These are phyloP conservation scores for Actenoides hombroni DNA, from an alignment of 2,113 vertebrate genomes.

Conservation along the genomic window DNA sequence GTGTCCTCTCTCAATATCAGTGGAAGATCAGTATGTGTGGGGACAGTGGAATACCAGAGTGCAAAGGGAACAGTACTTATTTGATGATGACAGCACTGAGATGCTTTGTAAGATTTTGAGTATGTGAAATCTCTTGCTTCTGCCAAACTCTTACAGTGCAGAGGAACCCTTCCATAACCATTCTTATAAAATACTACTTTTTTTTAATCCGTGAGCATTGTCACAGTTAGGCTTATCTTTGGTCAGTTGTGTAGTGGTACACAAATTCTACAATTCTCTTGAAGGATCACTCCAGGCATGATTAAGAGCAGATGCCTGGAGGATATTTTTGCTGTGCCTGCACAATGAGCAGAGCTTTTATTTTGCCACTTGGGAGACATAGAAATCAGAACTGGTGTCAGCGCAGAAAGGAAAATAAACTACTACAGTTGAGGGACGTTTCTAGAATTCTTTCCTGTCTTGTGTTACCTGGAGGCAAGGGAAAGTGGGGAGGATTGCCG, in stretches of 20 bases:
- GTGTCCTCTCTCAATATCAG: not conserved
- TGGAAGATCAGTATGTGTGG: not conserved
- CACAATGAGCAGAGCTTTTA: not conserved
- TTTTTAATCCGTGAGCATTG: not conserved
- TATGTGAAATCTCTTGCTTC: not conserved
- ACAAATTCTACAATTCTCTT: not conserved
- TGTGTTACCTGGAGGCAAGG: not conserved
- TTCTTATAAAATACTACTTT: not conserved
- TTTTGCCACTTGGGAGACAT: not conserved
- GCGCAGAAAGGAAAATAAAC: not conserved
- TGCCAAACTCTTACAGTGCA: not conserved
- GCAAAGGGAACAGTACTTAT: not conserved
- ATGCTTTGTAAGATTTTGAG: not conserved
- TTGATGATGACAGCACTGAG: not conserved
- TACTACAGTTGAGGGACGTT: not conserved
- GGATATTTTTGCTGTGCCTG: not conserved
- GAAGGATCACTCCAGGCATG: not conserved
- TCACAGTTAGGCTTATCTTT: not conserved
- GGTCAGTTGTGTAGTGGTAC: not conserved
- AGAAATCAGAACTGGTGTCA: not conserved
- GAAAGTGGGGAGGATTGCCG: not conserved
- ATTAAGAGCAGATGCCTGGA: not conserved
- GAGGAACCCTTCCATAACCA: not conserved
- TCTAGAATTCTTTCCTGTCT: not conserved
- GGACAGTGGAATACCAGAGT: not conserved